phyloP scores from a whole-genome alignment of 2,888 invertebrate species.

The Leptinotarsa juncta region DNA sequence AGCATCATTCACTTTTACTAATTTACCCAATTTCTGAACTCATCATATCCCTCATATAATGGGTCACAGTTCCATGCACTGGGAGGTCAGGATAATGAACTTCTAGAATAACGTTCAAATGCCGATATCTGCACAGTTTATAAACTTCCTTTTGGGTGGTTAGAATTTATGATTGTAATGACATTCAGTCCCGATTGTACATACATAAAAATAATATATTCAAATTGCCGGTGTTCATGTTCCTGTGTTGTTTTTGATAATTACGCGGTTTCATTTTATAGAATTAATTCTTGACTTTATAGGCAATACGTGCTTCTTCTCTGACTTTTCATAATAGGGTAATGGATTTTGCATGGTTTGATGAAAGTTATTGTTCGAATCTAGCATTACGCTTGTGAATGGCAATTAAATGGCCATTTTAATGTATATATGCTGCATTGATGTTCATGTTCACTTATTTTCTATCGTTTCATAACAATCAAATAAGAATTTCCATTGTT shows the following conservation, averaged over 20 bases:
- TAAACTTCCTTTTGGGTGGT: not conserved
- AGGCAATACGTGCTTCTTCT: conserved; percentile 11
- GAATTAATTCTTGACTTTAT: conserved; percentile 11
- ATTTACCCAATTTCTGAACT: too few species aligned
- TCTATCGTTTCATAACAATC: too few species aligned
- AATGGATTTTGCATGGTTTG: conserved; percentile 14
- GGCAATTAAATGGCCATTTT: not conserved
- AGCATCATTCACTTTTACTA: too few species aligned
- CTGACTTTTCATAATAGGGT: not conserved
- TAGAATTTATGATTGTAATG: not conserved
- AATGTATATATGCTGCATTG: not conserved
- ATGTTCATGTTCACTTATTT: too few species aligned
- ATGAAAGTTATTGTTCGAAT: conserved; percentile 17
- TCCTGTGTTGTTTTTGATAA: conserved; percentile 13
- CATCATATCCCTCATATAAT: too few species aligned
- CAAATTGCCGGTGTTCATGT: conserved; percentile 14
- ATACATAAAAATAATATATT: conserved; percentile 18
- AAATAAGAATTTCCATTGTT: too few species aligned
- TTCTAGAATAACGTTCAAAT: too few species aligned
- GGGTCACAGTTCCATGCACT: too few species aligned
- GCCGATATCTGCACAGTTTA: too few species aligned
- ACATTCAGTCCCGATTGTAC: not conserved
- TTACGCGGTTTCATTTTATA: conserved; percentile 15
- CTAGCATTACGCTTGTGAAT: not conserved
- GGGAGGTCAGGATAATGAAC: too few species aligned